Conservation (phyloP, 2,888 invertebrate genomes). For the Chymomyza fuscimana region DNA sequence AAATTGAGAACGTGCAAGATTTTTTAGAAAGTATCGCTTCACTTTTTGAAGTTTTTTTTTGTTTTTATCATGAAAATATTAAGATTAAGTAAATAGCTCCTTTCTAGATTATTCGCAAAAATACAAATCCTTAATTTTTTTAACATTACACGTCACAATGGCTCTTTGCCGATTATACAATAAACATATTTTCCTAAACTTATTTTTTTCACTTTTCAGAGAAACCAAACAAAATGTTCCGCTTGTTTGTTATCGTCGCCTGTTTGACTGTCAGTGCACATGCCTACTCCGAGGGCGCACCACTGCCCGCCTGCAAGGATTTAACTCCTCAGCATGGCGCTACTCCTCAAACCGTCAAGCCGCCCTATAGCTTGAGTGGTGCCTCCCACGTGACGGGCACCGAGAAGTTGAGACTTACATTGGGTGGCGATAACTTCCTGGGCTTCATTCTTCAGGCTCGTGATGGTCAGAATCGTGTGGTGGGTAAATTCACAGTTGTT, state of each 20-base stretch:
- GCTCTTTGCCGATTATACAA: no score
- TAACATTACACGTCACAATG: no score
- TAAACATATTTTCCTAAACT: no score
- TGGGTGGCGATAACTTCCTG: conserved; percentile 81
- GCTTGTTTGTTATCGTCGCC: conserved; percentile 61
- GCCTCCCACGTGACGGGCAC: conserved; percentile 79
- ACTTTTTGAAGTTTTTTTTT: no score
- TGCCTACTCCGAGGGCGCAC: conserved; percentile 84
- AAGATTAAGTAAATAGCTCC: no score
- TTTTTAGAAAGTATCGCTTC: no score
- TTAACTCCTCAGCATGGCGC: conserved; percentile 86
- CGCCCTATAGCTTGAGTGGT: conserved; percentile 83
- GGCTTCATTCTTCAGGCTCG: conserved; percentile 86
- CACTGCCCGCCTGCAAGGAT: conserved; percentile 83
- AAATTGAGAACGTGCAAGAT: no score
- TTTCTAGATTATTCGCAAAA: no score
- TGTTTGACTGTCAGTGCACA: conserved; percentile 68
- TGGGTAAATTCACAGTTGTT: conserved; percentile 83
- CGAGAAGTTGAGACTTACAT: conserved; percentile 80
- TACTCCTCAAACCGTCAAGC: conserved; percentile 80
- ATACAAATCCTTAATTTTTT: no score
- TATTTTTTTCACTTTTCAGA: not conserved
- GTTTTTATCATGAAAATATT: no score
- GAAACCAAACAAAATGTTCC: conserved; percentile 61
- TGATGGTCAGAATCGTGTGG: conserved; percentile 81